Evolutionary conservation across 1,140 invertebrate genomes (phyloP).

Genomic region (Agrypnia vestita): DNA sequence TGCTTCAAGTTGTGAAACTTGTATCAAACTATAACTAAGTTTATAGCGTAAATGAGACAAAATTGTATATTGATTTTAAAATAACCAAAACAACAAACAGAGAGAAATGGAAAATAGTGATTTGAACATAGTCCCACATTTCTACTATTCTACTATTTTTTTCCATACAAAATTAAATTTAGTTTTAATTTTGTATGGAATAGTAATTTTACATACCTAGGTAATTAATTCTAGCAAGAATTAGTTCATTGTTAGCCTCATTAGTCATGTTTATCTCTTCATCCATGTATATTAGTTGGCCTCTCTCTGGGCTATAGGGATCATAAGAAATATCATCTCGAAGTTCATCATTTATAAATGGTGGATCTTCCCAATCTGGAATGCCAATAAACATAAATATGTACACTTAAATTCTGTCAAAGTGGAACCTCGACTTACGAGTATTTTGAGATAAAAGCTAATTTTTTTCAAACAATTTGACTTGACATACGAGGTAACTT

Average conservation of each 20-base stretch:
- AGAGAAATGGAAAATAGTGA: background rate
- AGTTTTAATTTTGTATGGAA: background rate
- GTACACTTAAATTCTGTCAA: no score
- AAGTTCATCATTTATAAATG: conserved; percentile 1
- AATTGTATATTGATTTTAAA: no score
- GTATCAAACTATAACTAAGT: no score
- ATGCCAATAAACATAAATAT: background rate
- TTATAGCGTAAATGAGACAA: no score
- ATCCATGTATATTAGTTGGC: conserved; percentile 67
- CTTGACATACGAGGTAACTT: no score
- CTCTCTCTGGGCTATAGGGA: conserved; percentile 62
- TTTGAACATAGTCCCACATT: background rate
- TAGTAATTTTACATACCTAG: conserved; percentile 62
- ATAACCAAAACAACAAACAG: no score
- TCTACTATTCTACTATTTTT: no score
- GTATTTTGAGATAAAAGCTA: no score
- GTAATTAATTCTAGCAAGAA: conserved; percentile 69
- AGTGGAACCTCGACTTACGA: no score
- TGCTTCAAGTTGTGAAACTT: no score
- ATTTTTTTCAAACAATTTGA: no score
- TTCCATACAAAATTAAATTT: background rate
- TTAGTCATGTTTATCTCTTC: no score
- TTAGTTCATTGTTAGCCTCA: conserved; percentile 64
- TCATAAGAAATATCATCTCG: conserved; percentile 49
- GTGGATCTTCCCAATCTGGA: conserved; percentile 27